phyloP scores from a whole-genome alignment of 2,797 vertebrate species.

The Jordanella pulchra region DNA sequence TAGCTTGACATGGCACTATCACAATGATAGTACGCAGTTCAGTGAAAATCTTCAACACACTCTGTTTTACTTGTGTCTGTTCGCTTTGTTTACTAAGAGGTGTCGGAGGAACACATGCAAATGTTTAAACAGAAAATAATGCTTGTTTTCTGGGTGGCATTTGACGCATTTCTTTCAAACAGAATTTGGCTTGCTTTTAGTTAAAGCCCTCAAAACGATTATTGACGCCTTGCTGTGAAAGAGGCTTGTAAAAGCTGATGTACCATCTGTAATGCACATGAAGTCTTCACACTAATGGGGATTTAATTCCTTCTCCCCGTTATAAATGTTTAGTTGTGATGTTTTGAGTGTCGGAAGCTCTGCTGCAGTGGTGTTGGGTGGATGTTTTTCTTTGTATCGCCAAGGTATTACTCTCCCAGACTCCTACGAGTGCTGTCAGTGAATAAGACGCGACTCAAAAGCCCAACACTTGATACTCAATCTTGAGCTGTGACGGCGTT shows the following conservation, averaged over 20 bases:
- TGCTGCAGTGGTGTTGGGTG: slow-evolving; percentile 16
- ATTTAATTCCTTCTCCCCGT: slow-evolving; percentile 6
- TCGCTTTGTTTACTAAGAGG: slow-evolving; percentile 26
- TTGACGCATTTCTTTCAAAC: slow-evolving; percentile 9
- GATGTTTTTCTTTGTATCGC: slow-evolving; percentile 15
- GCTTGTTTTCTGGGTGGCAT: slow-evolving; percentile 20
- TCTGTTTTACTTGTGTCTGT: slow-evolving; percentile 21
- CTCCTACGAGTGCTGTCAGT: slow-evolving; percentile 27
- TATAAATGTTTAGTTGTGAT: slow-evolving; percentile 11
- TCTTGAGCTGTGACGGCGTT: slow-evolving; percentile 41
- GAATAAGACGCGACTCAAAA: slow-evolving; percentile 18
- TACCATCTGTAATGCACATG: slow-evolving; percentile 14
- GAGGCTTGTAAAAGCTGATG: slow-evolving; percentile 1
- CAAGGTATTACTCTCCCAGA: slow-evolving; percentile 30
- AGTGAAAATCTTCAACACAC: slow-evolving; percentile 20
- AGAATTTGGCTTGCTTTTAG: slow-evolving; percentile 34
- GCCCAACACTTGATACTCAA: slow-evolving; percentile 35
- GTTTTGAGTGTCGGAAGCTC: slow-evolving; percentile 23
- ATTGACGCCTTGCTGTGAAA: slow-evolving; percentile 4
- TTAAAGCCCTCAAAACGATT: background rate
- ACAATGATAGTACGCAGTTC: slow-evolving; percentile 26
- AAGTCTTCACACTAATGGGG: slow-evolving; percentile 15
- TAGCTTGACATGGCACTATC: slow-evolving; percentile 40
- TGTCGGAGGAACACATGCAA: slow-evolving; percentile 37
- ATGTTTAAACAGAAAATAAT: background rate